phyloP scores from a whole-genome alignment of 2,113 vertebrate species.

The Mohoua ochrocephala region DNA sequence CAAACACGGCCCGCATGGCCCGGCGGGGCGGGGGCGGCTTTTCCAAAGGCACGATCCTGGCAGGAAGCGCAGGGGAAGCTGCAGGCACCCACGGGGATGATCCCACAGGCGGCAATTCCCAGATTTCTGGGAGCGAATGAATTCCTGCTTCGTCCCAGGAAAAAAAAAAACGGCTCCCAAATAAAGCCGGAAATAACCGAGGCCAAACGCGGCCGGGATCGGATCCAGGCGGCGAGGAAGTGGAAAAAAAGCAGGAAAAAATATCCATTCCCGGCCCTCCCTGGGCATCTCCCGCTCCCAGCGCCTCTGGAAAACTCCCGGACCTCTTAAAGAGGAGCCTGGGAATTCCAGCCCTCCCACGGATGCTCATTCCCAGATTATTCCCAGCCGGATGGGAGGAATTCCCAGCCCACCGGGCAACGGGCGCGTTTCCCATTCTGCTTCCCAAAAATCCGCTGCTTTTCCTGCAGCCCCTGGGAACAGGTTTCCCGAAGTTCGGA shows the following conservation, averaged over 20 bases:
- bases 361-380: background rate
- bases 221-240: background rate
- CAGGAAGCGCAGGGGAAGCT: background rate
- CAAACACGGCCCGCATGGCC: background rate
- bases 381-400: background rate
- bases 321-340: fast-evolving
- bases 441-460: background rate
- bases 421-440: background rate
- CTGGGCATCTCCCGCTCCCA: background rate
- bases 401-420: background rate
- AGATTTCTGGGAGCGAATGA: background rate
- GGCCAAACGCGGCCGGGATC: background rate
- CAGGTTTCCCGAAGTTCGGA: fast-evolving
- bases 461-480: background rate
- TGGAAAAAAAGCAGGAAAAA: background rate
- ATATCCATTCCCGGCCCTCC: background rate
- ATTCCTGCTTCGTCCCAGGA: background rate
- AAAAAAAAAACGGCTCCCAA: background rate
- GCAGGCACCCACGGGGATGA: background rate
- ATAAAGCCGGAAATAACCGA: background rate
- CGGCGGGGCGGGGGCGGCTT: background rate
- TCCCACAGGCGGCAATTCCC: background rate
- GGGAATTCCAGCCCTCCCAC: background rate
- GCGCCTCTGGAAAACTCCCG: background rate
- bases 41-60: background rate